Evolutionary conservation across 2,113 vertebrate species (phyloP).

Genomic region (Ptilorrhoa leucosticta): DNA sequence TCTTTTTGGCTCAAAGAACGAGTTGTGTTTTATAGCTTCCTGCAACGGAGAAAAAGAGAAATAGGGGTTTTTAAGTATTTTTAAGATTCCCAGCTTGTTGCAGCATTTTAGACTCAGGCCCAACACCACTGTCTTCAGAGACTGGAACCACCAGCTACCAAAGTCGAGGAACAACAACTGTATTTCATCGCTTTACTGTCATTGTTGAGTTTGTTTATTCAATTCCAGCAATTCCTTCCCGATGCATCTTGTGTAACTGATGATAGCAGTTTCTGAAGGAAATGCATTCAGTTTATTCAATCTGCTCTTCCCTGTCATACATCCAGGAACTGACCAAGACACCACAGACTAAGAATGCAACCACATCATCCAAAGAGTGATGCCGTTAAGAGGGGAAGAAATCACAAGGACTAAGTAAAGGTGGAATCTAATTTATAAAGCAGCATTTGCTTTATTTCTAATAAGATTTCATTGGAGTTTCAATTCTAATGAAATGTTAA

Average conservation of each 20-base stretch:
- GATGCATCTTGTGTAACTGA: neutral
- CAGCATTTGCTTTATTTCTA: neutral
- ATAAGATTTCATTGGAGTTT: neutral
- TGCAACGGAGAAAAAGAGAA: conserved; percentile 22
- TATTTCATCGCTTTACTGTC: neutral
- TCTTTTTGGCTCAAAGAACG: conserved; percentile 62
- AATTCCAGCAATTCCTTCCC: neutral
- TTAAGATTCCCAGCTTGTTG: neutral
- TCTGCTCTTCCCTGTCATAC: neutral
- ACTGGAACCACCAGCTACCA: neutral
- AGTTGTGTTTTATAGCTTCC: conserved; percentile 72
- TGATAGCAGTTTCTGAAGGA: neutral
- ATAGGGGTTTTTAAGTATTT: neutral
- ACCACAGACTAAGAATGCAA: neutral
- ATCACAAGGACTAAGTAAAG: neutral
- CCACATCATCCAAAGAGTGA: neutral
- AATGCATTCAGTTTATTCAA: neutral
- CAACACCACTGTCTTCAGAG: neutral
- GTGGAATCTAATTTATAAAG: neutral
- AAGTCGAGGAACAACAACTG: neutral
- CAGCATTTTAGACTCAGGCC: neutral
- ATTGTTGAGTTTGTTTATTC: neutral
- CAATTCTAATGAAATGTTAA: neutral
- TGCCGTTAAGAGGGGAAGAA: neutral
- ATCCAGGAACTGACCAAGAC: neutral